Percentiles rank a stretch among this genome's conserved stretches.
Conservation (phyloP, 2,113 vertebrate species). For the Holacanthus passer region DNA sequence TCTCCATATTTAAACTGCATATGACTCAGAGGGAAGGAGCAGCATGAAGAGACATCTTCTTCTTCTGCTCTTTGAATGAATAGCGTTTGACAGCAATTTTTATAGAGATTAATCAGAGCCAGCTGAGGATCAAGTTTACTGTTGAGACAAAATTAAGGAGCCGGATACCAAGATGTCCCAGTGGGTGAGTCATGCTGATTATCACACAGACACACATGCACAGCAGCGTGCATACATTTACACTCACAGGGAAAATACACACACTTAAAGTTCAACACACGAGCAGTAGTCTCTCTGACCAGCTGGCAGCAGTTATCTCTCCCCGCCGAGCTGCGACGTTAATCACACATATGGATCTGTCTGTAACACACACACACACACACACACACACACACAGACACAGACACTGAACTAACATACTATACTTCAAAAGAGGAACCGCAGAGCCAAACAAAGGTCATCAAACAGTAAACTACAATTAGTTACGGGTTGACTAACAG, state of each 20-base stretch:
- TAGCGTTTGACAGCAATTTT: neutral
- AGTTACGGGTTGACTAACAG: constrained; percentile 1
- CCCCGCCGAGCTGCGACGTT: constrained; percentile 18
- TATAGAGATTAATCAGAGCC: neutral
- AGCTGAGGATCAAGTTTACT: neutral
- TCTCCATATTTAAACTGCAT: neutral
- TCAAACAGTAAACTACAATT: constrained; percentile 22
- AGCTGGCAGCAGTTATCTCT: constrained; percentile 43
- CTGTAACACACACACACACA: constrained; percentile 18
- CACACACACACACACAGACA: constrained; percentile 32
- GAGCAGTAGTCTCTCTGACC: constrained; percentile 16
- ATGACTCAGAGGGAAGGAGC: neutral
- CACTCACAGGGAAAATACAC: neutral
- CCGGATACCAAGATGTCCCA: constrained; percentile 1
- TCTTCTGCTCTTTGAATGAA: neutral
- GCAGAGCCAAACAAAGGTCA: constrained; percentile 10
- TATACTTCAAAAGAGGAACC: constrained; percentile 5
- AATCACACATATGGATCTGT: constrained; percentile 54
- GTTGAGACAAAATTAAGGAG: constrained; percentile 11
- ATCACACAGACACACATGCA: constrained; percentile 7
- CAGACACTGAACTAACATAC: neutral
- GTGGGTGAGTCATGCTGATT: constrained; percentile 17
- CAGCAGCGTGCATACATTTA: neutral
- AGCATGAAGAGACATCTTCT: neutral
- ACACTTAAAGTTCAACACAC: neutral